Evolutionary conservation across 2,113 vertebrate genomes (phyloP).

Genomic region (Sturnira hondurensis): DNA sequence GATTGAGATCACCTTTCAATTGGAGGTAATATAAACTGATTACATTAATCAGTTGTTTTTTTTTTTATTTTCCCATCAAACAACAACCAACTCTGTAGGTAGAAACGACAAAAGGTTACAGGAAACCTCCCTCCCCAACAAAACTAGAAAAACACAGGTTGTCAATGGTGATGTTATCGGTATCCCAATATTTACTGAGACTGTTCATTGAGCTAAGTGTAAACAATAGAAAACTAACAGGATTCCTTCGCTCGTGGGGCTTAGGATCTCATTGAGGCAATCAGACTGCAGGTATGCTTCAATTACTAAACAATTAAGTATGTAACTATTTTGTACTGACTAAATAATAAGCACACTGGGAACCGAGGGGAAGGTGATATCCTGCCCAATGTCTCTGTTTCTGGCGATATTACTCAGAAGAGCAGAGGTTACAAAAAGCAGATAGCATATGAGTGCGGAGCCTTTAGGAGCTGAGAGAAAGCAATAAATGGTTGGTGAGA

Average conservation of each 20-base stretch:
- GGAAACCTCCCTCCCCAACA: background rate
- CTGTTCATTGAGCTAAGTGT: background rate
- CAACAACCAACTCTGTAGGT: background rate
- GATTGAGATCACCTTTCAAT: background rate
- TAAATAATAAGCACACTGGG: background rate
- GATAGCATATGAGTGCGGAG: background rate
- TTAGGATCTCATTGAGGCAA: background rate
- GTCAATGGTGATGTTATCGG: background rate
- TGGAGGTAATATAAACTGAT: background rate
- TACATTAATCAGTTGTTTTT: no score
- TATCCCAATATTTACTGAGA: background rate
- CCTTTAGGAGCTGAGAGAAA: background rate
- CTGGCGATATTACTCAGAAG: background rate
- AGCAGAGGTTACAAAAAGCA: background rate
- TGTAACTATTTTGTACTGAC: background rate
- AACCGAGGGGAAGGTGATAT: background rate
- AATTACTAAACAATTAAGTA: constrained; percentile 34
- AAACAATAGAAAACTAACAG: background rate
- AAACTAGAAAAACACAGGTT: background rate
- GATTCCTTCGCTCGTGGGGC: background rate
- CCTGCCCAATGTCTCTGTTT: background rate
- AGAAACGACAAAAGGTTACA: background rate
- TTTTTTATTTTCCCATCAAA: background rate
- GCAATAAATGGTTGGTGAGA: background rate
- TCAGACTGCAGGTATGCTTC: background rate